Evolutionary conservation across 2,797 vertebrate genomes (phyloP).

Genomic region (Bradypodion pumilum): DNA sequence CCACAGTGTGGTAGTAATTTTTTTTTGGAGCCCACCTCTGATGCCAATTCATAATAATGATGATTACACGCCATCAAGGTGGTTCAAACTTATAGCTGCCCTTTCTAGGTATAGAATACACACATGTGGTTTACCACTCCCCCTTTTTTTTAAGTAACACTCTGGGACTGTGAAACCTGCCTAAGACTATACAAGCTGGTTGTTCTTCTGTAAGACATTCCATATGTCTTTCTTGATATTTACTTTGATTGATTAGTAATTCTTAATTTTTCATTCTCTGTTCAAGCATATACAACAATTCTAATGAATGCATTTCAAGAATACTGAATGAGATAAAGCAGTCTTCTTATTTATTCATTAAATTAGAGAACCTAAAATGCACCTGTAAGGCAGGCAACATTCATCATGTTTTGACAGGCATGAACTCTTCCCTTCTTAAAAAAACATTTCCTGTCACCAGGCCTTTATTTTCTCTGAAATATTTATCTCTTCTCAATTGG

Average conservation of each 20-base stretch:
- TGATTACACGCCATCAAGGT: no score
- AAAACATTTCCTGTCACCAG: neutral
- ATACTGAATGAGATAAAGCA: neutral
- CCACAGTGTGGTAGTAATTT: no score
- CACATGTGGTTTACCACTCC: no score
- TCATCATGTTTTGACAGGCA: neutral
- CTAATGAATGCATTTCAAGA: neutral
- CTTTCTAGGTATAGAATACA: no score
- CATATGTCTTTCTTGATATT: neutral
- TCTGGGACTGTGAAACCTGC: neutral
- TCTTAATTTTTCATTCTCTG: neutral
- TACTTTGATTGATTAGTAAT: neutral
- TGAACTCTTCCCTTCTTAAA: neutral
- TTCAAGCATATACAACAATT: neutral
- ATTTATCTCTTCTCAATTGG: neutral
- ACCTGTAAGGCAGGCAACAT: neutral
- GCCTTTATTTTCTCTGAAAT: neutral
- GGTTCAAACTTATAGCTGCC: no score
- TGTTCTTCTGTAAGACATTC: no score
- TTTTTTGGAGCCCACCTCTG: no score
- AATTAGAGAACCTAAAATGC: neutral
- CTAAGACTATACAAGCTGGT: neutral
- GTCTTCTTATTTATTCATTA: neutral
- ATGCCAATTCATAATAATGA: no score
- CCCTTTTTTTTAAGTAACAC: no score